Evolutionary conservation across 2,888 invertebrate species (phyloP), one percentile per base, ranked within the genome.

Genomic region (Melanotus villosus): DNA sequence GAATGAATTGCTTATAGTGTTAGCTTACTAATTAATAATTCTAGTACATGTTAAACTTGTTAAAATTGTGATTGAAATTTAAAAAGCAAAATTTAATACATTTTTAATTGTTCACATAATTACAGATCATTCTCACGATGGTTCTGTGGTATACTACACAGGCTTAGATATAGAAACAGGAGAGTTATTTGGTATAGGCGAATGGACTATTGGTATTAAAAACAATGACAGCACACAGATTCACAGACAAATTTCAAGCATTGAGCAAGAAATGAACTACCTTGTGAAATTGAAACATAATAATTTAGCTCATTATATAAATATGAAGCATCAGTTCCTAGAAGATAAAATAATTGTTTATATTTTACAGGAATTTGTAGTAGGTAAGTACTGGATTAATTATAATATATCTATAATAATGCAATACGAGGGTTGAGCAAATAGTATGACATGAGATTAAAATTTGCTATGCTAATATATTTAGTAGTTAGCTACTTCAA

Each of bases 251-350:
- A 82, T 94, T 2, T 86, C 86, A 38, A 88, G 88, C 69, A 88
- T 96, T 54, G 95, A 96, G 77, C 92, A 93, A 80, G 96, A 96
- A 83, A 85, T 96, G 34, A 89, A 90, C 78, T 87, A 90, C 18
- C 86, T 96, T 67, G 87, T 90, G 14, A 90, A 90, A 75, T 80
- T 96, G 1, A 89, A 89, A 79, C 93, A 95, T 81, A 85, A 87
- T 10, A 91, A 93, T 80, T 85, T 97, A 56, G 88, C 92, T 4
- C 91, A 91, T 58, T 96, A 96, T 83, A 86, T 92, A 68, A 92
- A 92, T 58, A 90, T 95, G 83, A 90, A 91, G 79, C 88, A 85
- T 68, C 76, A 78, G 16, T 34, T 65, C 76, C 76, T 84, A 9
- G 90, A 90, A 71, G 91, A 92, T 71, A 87, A 87, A 4, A 82